Base-by-base conservation (phyloP, 2,888 invertebrate species). In the Heliconius cydno region DNA sequence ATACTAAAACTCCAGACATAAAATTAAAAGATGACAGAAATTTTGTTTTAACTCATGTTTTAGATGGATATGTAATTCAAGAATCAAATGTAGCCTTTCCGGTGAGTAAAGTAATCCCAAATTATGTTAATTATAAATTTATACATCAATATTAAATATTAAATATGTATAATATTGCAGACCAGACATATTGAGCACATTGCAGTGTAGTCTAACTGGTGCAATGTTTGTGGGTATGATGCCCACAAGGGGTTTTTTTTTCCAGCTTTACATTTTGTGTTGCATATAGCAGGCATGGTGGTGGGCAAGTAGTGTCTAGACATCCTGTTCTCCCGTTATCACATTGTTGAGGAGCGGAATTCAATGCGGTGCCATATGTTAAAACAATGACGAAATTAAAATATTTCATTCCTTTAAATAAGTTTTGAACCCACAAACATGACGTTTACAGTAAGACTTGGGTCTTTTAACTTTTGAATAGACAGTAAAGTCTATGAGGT, bases 81-180 rank as follows among this genome's bases (percentile, higher is more conserved):
- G 95, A 95, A 82, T 94, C 95, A 0, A 94, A 93, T 84, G 87
- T 92, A 3, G 94, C 95, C 13, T 95, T 95, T 83, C 91, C 94
- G 66, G 94, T 95, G 87, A 92, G 94, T 92, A 85, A 79, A 41
- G 12, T 65, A 28, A 28, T 28, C 25, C 13, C 6, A 7, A 65
- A 28, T 28, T 15, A 1, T 13, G 28, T 65, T 65, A 65, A 1
- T 63, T 65, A 28, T 25, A 28, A 28, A 28, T 15, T 6, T 65
- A 13, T 6, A 65, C 28, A 13, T n/a, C n/a, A n/a, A n/a, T 60
- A 60, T 60, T 60, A n/a, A 22, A n/a, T 57, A 57, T 57, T 57
- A n/a, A 60, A 60, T 10, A n/a, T 19, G 34, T 34, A 34, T 34
- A 34, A 34, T 34, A 34, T 34, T 34, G 34, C 34, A 34, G 34